Conservation (phyloP, 53 echinoderm and acorn worm species). For the Echinometra lucunter region DNA sequence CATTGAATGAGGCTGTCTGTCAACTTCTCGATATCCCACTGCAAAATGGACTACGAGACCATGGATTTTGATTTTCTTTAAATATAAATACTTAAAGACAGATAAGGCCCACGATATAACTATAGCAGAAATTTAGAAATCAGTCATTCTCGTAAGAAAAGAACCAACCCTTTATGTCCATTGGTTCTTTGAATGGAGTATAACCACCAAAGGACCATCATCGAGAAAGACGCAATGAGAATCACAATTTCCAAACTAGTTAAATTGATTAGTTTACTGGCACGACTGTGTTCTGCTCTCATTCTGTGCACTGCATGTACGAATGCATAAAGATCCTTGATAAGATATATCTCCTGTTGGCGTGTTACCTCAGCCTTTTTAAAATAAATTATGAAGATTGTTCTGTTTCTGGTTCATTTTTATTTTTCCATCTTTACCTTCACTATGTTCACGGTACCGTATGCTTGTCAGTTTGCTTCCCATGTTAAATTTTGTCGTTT, state of each 20-base stretch:
- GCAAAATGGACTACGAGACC: not conserved
- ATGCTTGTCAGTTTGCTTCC: too few species aligned
- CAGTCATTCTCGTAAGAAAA: too few species aligned
- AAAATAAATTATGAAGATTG: not conserved
- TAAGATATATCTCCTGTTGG: not conserved
- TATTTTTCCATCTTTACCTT: not conserved
- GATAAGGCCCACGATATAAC: not conserved
- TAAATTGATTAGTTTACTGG: not conserved
- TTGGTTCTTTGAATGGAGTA: too few species aligned
- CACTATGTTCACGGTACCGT: not conserved
- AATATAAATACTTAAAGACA: not conserved
- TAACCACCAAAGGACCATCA: too few species aligned
- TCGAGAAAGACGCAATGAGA: too few species aligned
- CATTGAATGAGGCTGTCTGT: too few species aligned
- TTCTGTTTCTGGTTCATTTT: not conserved
- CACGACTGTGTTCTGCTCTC: not conserved
- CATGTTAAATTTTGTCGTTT: not conserved
- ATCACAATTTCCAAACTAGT: too few species aligned
- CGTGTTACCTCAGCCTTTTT: not conserved
- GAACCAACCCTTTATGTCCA: too few species aligned
- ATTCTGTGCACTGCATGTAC: not conserved
- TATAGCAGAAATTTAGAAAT: not conserved
- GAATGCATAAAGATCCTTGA: not conserved
- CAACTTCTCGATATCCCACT: too few species aligned
- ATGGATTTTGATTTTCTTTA: not conserved